phyloP scores from a whole-genome alignment of 2,888 invertebrate genomes.

The Corythucha ciliata region DNA sequence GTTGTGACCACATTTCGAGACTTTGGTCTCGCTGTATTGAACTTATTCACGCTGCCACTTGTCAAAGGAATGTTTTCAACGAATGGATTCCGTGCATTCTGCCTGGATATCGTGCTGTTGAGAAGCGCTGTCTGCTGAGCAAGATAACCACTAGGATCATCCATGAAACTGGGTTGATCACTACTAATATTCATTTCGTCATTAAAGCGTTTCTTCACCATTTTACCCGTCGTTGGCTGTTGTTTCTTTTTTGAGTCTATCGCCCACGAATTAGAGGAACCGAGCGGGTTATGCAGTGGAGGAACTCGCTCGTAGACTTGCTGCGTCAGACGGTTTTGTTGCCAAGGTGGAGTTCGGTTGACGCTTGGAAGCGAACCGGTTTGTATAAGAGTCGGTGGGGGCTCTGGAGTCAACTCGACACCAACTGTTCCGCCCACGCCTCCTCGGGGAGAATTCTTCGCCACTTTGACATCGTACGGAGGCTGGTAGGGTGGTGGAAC shows the following conservation, averaged over 20 bases:
- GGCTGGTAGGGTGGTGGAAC: slow-evolving; percentile 7
- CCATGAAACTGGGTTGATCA: slow-evolving; percentile 61
- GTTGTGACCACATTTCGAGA: slow-evolving; percentile 24
- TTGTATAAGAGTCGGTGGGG: no score
- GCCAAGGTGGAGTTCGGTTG: slow-evolving; percentile 33
- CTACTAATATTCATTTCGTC: slow-evolving; percentile 41
- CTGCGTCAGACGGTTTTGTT: slow-evolving; percentile 23
- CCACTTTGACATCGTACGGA: slow-evolving; percentile 17
- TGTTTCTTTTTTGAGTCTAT: slow-evolving; percentile 47
- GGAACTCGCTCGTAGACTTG: slow-evolving; percentile 57
- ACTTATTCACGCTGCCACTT: slow-evolving; percentile 38
- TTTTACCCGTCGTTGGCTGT: slow-evolving; percentile 6
- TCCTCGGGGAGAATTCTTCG: slow-evolving; percentile 1
- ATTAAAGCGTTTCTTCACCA: slow-evolving; percentile 44
- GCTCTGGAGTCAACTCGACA: slow-evolving; percentile 1
- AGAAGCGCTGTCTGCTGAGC: slow-evolving; percentile 82
- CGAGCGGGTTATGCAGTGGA: slow-evolving; percentile 49
- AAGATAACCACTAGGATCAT: slow-evolving; percentile 82
- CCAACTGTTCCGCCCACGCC: background rate
- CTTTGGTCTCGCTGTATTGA: slow-evolving; percentile 22
- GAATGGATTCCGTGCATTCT: slow-evolving; percentile 29
- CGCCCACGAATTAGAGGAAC: slow-evolving; percentile 49
- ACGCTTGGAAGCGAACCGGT: no score
- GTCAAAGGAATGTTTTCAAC: slow-evolving; percentile 42
- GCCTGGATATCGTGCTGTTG: slow-evolving; percentile 63